These are phyloP conservation scores for Pilophorus perplexus DNA, from an alignment of 2,888 invertebrate genomes.

Conservation along the genomic window DNA sequence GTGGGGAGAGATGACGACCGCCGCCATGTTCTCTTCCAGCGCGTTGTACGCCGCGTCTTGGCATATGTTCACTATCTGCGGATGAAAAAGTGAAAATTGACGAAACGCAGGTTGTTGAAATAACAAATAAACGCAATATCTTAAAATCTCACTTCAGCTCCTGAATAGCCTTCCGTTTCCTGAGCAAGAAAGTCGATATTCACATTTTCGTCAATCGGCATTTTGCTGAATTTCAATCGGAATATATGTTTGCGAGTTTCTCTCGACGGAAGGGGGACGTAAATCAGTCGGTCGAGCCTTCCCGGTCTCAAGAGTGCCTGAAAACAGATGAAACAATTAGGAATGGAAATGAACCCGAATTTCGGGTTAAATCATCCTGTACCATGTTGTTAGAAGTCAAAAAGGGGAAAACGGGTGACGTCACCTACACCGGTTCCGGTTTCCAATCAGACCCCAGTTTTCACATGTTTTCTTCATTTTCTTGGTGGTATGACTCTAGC, in stretches of 20 bases:
- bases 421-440: too few species aligned
- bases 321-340: too few species aligned
- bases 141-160: slow-evolving; percentile 83
- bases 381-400: too few species aligned
- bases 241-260: slow-evolving; percentile 80
- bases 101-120: not conserved
- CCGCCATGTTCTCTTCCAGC: slow-evolving; percentile 67
- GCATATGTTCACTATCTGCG: slow-evolving; percentile 69
- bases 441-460: too few species aligned
- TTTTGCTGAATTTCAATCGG: slow-evolving; percentile 69
- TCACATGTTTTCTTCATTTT: too few species aligned
- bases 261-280: slow-evolving; percentile 86
- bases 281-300: slow-evolving; percentile 83
- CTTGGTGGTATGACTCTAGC: too few species aligned
- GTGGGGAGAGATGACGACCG: slow-evolving; percentile 59
- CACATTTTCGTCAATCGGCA: slow-evolving; percentile 68
- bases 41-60: slow-evolving; percentile 88
- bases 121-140: too few species aligned
- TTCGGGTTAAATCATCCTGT: too few species aligned
- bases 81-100: slow-evolving; percentile 16
- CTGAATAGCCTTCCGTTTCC: slow-evolving; percentile 79
- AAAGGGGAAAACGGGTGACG: too few species aligned
- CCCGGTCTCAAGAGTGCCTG: slow-evolving; percentile 87
- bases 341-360: too few species aligned
- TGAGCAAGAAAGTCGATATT: slow-evolving; percentile 64